Evolutionary conservation across 2,888 invertebrate species (phyloP).

Genomic region (Stenoptilia bipunctidactyla): DNA sequence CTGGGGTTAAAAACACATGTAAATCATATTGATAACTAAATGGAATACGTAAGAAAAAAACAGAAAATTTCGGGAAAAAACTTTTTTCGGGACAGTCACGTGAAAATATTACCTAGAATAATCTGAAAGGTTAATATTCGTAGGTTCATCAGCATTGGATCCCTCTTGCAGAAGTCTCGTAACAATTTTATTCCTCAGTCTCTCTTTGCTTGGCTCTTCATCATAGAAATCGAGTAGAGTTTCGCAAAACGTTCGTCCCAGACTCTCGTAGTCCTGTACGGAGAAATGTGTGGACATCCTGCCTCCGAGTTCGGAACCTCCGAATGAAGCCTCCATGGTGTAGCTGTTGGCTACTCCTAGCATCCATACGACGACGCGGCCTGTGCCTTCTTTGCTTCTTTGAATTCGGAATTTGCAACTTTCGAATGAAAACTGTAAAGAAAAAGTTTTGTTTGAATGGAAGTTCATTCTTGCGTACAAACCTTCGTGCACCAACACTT

Average conservation of each 20-base stretch:
- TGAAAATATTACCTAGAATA: conserved; percentile 79
- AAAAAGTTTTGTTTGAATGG: no score
- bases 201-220: conserved; percentile 86
- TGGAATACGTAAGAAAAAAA: no score
- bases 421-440: conserved; percentile 88
- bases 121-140: conserved; percentile 87
- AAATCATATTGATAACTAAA: no score
- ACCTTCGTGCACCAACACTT: no score
- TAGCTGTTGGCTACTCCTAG: conserved; percentile 95
- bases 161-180: conserved; percentile 84
- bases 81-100: no score
- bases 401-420: conserved; percentile 95
- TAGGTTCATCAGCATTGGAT: conserved; percentile 89
- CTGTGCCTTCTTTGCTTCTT: conserved; percentile 94
- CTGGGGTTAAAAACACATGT: no score
- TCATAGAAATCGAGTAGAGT: conserved; percentile 93
- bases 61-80: no score
- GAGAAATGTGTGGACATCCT: conserved; percentile 88
- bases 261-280: conserved; percentile 73
- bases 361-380: conserved; percentile 95
- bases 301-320: conserved; percentile 87
- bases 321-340: conserved; percentile 95
- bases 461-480: no score
- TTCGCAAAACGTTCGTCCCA: conserved; percentile 93
- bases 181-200: conserved; percentile 83